A percentile compares a stretch with the other conserved stretches of the same genome.
phyloP scores from a whole-genome alignment of 2,888 invertebrate species.

The Panorpa germanica region DNA sequence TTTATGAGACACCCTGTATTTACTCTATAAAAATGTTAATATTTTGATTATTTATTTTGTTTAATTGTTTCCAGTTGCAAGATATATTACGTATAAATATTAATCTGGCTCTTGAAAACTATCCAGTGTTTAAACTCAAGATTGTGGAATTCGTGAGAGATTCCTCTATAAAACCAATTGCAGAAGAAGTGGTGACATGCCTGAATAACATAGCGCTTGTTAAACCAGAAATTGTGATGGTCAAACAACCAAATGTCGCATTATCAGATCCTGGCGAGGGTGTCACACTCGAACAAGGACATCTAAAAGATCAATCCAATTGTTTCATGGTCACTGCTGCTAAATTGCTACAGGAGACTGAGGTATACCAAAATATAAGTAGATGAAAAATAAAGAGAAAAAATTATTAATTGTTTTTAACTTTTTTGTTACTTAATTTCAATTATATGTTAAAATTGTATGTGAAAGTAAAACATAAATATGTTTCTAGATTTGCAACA shows the following conservation, averaged over 20 bases:
- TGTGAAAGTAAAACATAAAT: background rate
- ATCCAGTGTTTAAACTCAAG: conserved; percentile 34
- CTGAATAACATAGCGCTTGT: conserved; percentile 40
- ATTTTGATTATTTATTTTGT: too few relatives aligned
- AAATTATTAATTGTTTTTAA: too few relatives aligned
- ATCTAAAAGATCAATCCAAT: conserved; percentile 20
- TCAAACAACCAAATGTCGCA: too few relatives aligned
- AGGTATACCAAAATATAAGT: too few relatives aligned
- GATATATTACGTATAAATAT: conserved; percentile 33
- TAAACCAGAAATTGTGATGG: conserved; percentile 37
- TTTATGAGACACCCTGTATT: too few relatives aligned
- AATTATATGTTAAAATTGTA: too few relatives aligned
- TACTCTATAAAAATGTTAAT: too few relatives aligned
- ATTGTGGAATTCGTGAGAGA: conserved; percentile 27
- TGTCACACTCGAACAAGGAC: conserved; percentile 34
- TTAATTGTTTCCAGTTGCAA: conserved; percentile 25
- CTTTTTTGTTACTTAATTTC: too few relatives aligned
- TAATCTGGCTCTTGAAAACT: conserved; percentile 49
- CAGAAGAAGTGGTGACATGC: conserved; percentile 28
- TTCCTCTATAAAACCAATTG: conserved; percentile 13
- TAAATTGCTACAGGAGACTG: too few relatives aligned
- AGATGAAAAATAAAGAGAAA: too few relatives aligned
- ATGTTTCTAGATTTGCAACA: background rate
- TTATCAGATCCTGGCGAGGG: conserved; percentile 27
- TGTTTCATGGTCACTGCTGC: conserved; percentile 16